Conservation (phyloP, 2,797 vertebrate species). For the Podarcis siculus region DNA sequence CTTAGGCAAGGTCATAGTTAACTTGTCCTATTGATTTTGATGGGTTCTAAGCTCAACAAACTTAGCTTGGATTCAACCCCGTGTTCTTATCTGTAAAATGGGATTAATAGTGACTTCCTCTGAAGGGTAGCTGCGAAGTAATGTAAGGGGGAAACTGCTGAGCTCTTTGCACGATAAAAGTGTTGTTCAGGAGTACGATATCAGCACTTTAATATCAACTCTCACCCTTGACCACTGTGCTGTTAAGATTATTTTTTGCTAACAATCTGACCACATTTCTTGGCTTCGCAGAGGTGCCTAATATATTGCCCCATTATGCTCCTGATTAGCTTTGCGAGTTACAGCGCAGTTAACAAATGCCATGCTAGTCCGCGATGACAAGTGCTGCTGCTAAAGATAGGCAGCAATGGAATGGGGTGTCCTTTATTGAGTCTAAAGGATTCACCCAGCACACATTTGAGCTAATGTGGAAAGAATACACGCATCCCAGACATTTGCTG, state of each 20-base stretch:
- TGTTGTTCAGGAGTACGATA: neutral
- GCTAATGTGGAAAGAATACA: neutral
- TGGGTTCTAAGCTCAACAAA: no score
- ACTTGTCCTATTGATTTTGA: no score
- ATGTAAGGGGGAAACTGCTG: neutral
- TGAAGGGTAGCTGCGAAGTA: neutral
- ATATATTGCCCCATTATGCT: neutral
- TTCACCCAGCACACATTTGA: neutral
- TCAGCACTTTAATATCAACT: neutral
- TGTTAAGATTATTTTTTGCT: neutral
- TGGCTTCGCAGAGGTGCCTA: neutral
- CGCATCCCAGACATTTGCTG: conserved; percentile 1
- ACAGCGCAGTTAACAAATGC: neutral
- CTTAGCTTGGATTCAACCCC: neutral
- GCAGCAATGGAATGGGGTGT: neutral
- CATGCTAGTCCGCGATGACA: neutral
- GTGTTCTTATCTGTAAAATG: neutral
- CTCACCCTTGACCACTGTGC: neutral
- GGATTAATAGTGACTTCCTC: neutral
- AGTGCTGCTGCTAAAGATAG: conserved; percentile 8
- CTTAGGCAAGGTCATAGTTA: no score
- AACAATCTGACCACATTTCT: neutral
- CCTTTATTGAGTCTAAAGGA: conserved; percentile 13
- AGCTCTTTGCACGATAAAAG: neutral
- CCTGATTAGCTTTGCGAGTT: neutral